Base-by-base conservation (phyloP, 2,888 invertebrate genomes). In the Hoplodrina blanda region DNA sequence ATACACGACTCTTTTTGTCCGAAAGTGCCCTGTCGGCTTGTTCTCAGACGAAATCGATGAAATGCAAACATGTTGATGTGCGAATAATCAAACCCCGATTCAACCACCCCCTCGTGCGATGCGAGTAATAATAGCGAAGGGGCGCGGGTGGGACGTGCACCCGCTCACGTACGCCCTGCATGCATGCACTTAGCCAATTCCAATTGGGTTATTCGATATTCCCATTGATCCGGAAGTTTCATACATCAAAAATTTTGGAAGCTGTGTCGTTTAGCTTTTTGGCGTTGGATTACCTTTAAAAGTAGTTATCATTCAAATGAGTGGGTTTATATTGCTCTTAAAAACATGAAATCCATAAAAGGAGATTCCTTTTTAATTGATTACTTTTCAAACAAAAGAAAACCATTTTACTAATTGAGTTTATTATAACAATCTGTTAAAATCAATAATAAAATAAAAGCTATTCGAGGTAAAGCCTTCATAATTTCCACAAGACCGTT, bases 21-120 rank as follows among this genome's bases (percentile, higher is more conserved):
- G 20, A 59, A 66, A 70, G 68, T 64, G 60, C 44, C 44, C 41
- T 77, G 72, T 78, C 68, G 83, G 81, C 85, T 83, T 70, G 80
- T 82, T 75, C 84, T 82, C 73, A 73, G 81, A 83, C 83, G 88
- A 90, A 94, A 95, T 95, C 95, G 94, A 95, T 94, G 94, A 91
- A 92, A 92, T 85, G 91, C 93, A 92, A 93, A 93, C 93, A 94
- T 91, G 92, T 93, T 93, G 92, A 94, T 95, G 92, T 92, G 94
- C 91, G 94, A 94, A 94, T 94, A 93, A 94, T 94, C 92, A 92
- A 91, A 90, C 90, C 91, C 91, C 90, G 90, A 91, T 90, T 88
- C 91, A 89, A 91, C 92, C 94, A 93, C 92, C 90, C 92, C 90
- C 87, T 85, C 84, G 78, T 74, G 57, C 87, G 86, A 82, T 86